Conservation (phyloP, 1,140 invertebrate species). For the Stenopsyche tienmushanensis region DNA sequence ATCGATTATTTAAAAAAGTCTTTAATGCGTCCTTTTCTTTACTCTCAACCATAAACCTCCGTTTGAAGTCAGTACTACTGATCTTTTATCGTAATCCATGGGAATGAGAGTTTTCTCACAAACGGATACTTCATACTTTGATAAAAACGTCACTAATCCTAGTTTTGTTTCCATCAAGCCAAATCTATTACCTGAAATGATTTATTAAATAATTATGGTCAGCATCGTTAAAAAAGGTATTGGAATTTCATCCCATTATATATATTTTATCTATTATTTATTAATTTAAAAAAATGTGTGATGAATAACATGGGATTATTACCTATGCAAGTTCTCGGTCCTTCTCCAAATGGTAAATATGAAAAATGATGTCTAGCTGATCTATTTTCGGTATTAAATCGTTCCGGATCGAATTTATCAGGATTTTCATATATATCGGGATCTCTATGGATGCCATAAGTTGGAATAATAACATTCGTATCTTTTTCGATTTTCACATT, state of each 20-base stretch:
- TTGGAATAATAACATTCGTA: slow-evolving; percentile 53
- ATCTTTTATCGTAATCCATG: slow-evolving; percentile 38
- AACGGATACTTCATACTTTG: slow-evolving; percentile 45
- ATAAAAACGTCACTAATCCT: slow-evolving; percentile 48
- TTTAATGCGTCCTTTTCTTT: slow-evolving; percentile 21
- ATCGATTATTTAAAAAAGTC: no score
- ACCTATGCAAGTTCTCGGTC: slow-evolving; percentile 60
- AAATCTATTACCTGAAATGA: slow-evolving; percentile 46
- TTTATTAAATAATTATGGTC: no score
- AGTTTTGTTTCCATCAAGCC: slow-evolving; percentile 52
- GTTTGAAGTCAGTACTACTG: slow-evolving; percentile 28
- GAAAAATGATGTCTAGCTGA: slow-evolving; percentile 47
- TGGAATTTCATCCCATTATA: no score
- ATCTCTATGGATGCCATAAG: slow-evolving; percentile 51
- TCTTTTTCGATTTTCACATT: slow-evolving; percentile 53
- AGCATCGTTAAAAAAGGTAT: no score
- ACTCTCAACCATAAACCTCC: slow-evolving; percentile 46
- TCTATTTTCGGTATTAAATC: slow-evolving; percentile 47
- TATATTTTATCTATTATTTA: neutral
- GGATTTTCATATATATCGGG: slow-evolving; percentile 47
- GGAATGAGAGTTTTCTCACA: slow-evolving; percentile 44
- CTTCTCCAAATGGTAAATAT: slow-evolving; percentile 60
- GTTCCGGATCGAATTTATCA: slow-evolving; percentile 50
- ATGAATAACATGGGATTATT: slow-evolving; percentile 1
- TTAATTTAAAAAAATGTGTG: neutral